Evolutionary conservation across 2,113 vertebrate genomes (phyloP).

Genomic region (Plestiodon gilberti): DNA sequence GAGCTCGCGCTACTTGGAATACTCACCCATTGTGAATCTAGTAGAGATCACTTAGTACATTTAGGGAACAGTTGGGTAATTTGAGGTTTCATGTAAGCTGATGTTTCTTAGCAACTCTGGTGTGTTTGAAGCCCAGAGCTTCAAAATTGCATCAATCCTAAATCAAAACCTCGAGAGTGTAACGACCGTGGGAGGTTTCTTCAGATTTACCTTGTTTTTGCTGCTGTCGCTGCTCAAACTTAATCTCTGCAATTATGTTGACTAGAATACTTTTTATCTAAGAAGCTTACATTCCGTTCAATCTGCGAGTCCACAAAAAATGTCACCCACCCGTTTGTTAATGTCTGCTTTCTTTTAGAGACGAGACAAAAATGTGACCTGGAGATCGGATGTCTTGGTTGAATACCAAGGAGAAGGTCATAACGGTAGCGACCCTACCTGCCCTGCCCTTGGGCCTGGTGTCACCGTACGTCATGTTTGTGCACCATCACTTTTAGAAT

Average conservation of each 20-base stretch:
- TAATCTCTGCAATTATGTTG: background rate
- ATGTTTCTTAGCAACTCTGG: background rate
- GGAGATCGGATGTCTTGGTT: constrained; percentile 94
- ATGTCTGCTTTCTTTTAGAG: constrained; percentile 71
- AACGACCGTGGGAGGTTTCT: background rate
- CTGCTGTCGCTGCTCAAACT: background rate
- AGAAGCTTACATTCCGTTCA: background rate
- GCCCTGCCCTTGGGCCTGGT: constrained; percentile 91
- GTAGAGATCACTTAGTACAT: background rate
- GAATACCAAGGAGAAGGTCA: constrained; percentile 96
- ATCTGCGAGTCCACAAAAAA: background rate
- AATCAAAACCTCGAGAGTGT: background rate
- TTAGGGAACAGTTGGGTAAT: background rate
- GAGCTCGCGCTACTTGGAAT: too few species aligned
- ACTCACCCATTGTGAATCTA: background rate
- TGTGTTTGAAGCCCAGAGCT: background rate
- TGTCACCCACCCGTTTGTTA: background rate
- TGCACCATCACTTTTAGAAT: background rate
- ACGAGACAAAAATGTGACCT: constrained; percentile 82
- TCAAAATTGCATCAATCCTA: background rate
- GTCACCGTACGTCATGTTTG: constrained; percentile 83
- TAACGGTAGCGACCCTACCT: constrained; percentile 86
- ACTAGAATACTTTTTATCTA: background rate
- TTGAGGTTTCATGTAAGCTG: background rate
- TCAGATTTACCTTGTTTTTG: background rate